Evolutionary conservation across 2,113 vertebrate genomes (phyloP).

Genomic region (Geococcyx californianus): DNA sequence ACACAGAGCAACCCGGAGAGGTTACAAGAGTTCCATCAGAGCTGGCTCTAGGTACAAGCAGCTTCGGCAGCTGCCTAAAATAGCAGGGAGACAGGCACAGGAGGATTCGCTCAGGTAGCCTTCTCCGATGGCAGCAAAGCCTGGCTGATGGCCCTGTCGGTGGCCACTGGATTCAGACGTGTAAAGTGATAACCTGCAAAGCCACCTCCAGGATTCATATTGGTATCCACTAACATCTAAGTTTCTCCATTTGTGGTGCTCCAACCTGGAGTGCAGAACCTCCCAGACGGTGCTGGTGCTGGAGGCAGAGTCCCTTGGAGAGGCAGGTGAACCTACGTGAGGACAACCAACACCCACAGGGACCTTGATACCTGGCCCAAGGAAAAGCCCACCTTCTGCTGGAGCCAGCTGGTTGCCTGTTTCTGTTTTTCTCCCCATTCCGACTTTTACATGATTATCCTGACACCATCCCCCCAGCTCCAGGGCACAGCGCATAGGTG

Average conservation of each 20-base stretch:
- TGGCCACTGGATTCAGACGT: background rate
- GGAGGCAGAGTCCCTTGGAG: background rate
- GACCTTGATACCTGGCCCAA: accelerated
- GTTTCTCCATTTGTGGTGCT: background rate
- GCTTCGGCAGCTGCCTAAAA: background rate
- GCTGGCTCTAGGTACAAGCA: background rate
- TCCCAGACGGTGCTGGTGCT: background rate
- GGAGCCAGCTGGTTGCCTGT: accelerated
- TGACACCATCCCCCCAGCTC: background rate
- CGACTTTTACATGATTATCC: background rate
- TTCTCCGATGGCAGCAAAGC: background rate
- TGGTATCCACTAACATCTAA: background rate
- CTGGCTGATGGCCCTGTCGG: background rate
- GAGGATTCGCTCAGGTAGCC: background rate
- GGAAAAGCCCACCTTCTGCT: background rate
- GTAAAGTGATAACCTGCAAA: background rate
- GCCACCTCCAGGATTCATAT: background rate
- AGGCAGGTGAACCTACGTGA: background rate
- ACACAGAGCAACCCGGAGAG: background rate
- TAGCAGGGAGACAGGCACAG: background rate
- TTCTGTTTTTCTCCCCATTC: background rate
- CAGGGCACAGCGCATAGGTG: background rate
- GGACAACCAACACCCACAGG: background rate
- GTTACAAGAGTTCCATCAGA: background rate
- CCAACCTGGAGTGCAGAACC: background rate